Conservation (phyloP, 2,888 invertebrate species). For the Chalcosyrphus nemorum region DNA sequence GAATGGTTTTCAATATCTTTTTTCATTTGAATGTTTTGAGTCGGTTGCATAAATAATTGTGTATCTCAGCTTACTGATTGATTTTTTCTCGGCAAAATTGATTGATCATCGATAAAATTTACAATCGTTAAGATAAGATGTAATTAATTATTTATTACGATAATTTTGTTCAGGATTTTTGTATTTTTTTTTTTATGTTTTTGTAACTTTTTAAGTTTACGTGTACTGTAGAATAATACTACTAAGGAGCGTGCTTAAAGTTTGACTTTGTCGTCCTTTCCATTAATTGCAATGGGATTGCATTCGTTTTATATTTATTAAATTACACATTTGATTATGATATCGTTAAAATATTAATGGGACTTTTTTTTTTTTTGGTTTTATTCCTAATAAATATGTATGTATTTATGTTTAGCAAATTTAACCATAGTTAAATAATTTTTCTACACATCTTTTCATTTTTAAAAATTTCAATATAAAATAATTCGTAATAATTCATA, state of each 20-base stretch:
- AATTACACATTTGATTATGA: slow-evolving; percentile 44
- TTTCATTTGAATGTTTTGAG: not conserved
- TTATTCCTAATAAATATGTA: slow-evolving; percentile 44
- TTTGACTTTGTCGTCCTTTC: slow-evolving; percentile 34
- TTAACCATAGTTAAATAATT: slow-evolving; percentile 45
- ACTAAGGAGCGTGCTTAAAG: slow-evolving; percentile 60
- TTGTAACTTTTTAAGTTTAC: slow-evolving; percentile 29
- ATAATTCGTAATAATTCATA: slow-evolving; percentile 72
- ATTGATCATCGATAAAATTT: not conserved
- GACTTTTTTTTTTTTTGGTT: slow-evolving; percentile 11
- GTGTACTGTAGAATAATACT: slow-evolving; percentile 51
- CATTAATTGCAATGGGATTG: slow-evolving; percentile 18
- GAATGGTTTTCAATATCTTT: not conserved
- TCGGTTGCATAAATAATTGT: not conserved
- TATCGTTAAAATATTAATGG: slow-evolving; percentile 51
- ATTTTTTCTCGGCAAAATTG: not conserved
- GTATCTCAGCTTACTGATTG: not conserved
- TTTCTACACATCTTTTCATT: slow-evolving; percentile 40
- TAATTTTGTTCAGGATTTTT: slow-evolving; percentile 14
- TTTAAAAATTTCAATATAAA: slow-evolving; percentile 66
- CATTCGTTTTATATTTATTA: not conserved
- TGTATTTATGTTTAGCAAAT: slow-evolving; percentile 60
- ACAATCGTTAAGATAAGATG: not conserved
- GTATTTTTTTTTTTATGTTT: not conserved
- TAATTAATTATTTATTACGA: not conserved